A percentile compares a stretch with the other conserved stretches of the same genome.
phyloP scores from a whole-genome alignment of 2,797 vertebrate species.

The Coracias cyanogaster region DNA sequence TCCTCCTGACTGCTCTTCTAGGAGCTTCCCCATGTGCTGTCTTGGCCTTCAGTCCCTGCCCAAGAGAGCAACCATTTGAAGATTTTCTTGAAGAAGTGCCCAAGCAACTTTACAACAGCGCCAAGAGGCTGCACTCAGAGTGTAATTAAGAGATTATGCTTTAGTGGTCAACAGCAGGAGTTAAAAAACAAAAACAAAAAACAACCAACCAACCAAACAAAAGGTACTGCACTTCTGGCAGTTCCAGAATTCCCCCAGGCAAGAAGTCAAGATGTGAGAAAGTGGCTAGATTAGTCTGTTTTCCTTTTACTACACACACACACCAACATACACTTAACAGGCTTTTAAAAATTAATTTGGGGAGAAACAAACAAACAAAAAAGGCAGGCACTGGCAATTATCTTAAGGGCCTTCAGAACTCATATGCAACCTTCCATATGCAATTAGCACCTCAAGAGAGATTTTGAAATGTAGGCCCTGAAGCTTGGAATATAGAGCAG shows the following conservation, averaged over 20 bases:
- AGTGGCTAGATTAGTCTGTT: neutral
- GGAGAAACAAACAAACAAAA: no score
- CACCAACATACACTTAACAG: neutral
- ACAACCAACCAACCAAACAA: no score
- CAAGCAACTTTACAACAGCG: rapidly evolving
- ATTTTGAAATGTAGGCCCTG: neutral
- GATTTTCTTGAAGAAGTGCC: neutral
- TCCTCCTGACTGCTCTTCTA: neutral
- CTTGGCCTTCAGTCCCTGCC: neutral
- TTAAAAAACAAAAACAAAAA: neutral
- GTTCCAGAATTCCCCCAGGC: neutral
- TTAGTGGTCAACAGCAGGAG: neutral
- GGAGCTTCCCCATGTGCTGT: neutral
- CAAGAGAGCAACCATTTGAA: neutral
- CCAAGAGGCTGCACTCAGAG: neutral
- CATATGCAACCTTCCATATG: neutral
- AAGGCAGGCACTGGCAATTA: neutral
- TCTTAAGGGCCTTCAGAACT: neutral
- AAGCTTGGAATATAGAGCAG: neutral
- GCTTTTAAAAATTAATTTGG: neutral
- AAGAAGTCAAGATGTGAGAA: neutral
- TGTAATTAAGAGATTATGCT: neutral
- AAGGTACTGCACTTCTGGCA: neutral
- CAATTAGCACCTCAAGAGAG: neutral
- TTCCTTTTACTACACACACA: neutral